Percentiles rank a stretch among this genome's conserved stretches.
Conservation (phyloP, 2,888 invertebrate genomes). For the Apotomis betuletana region DNA sequence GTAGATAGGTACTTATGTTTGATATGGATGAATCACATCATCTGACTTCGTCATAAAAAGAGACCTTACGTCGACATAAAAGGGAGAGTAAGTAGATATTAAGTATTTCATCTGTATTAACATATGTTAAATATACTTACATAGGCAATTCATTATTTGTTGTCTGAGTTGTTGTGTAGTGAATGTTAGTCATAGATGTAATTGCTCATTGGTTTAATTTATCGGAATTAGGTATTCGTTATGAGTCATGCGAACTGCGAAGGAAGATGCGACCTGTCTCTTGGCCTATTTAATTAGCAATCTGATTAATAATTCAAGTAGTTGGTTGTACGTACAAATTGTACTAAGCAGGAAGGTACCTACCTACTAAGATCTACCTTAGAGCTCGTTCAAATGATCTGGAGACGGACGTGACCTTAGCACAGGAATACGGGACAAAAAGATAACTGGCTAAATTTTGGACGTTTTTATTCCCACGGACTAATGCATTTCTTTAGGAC, state of each 20-base stretch:
- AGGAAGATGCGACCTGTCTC: constrained; percentile 22
- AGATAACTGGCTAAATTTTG: not conserved
- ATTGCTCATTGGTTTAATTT: constrained; percentile 26
- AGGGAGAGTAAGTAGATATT: not conserved
- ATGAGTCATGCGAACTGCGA: constrained; percentile 10
- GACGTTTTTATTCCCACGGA: not conserved
- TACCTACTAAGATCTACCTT: too few species aligned
- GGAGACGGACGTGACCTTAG: not conserved
- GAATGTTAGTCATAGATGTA: constrained; percentile 20
- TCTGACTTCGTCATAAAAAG: not conserved
- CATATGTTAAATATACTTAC: too few species aligned
- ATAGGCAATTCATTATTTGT: too few species aligned
- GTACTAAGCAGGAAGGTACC: too few species aligned
- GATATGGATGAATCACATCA: constrained; percentile 1
- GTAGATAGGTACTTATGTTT: constrained; percentile 4
- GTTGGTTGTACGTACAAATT: too few species aligned
- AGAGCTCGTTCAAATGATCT: not conserved
- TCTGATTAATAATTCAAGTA: constrained; percentile 15
- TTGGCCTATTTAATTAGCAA: constrained; percentile 18
- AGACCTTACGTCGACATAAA: not conserved
- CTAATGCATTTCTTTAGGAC: not conserved
- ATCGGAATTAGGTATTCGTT: constrained; percentile 3
- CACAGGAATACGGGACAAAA: not conserved
- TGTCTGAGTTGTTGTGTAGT: too few species aligned
- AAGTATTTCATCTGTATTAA: too few species aligned